Evolutionary conservation across 2,113 vertebrate species (phyloP).

Genomic region (Paratilapia polleni): DNA sequence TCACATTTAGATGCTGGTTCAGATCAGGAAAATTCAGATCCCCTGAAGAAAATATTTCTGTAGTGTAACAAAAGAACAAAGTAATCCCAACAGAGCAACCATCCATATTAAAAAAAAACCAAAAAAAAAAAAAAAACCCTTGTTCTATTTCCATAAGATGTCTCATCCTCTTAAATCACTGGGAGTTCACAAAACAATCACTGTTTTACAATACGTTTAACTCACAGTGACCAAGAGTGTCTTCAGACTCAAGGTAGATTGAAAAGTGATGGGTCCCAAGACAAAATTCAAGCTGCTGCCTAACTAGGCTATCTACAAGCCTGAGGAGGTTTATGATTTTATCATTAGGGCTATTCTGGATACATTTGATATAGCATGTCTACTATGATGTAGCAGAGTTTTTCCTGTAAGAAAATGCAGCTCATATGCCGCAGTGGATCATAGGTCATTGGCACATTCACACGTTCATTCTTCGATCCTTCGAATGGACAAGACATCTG

Average conservation of each 20-base stretch:
- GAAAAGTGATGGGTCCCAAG: conserved; percentile 42
- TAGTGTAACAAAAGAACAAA: conserved; percentile 74
- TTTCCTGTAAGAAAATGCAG: not conserved
- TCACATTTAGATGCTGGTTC: conserved; percentile 39
- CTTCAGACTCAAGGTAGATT: conserved; percentile 30
- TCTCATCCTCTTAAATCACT: conserved; percentile 22
- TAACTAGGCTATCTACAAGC: conserved; percentile 61
- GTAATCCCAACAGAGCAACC: conserved; percentile 82
- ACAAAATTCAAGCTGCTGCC: conserved; percentile 50
- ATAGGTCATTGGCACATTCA: no score
- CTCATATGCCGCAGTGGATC: conserved; percentile 12
- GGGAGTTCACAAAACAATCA: conserved; percentile 52
- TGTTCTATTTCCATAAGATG: conserved; percentile 59
- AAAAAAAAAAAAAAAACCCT: conserved; percentile 50
- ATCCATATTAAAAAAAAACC: conserved; percentile 79
- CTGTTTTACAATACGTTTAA: conserved; percentile 55
- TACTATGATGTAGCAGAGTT: conserved; percentile 22
- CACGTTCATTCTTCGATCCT: not conserved
- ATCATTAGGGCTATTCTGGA: conserved; percentile 49
- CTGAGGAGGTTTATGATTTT: conserved; percentile 58
- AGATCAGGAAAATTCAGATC: conserved; percentile 77
- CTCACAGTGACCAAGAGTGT: conserved; percentile 35
- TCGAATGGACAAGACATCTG: not conserved
- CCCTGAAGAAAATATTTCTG: conserved; percentile 73
- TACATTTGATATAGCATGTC: conserved; percentile 47